Evolutionary conservation across 1,140 invertebrate genomes (phyloP).

Genomic region (Lucilia sericata): DNA sequence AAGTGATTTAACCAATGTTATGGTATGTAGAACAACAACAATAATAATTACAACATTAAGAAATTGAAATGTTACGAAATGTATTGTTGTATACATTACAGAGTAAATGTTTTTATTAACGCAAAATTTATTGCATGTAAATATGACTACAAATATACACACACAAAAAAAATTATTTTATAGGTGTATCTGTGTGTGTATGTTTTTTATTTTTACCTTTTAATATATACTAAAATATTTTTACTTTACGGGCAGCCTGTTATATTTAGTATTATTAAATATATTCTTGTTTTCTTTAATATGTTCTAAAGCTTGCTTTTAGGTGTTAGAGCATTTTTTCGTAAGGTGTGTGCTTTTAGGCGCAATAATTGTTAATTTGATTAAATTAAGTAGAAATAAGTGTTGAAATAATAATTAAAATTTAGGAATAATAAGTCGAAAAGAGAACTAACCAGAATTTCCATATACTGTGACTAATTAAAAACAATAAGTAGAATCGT

Average conservation of each 20-base stretch:
- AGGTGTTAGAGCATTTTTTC: background rate
- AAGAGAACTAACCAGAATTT: no score
- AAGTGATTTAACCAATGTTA: background rate
- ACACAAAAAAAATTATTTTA: background rate
- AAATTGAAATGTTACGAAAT: constrained; percentile 15
- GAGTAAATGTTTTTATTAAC: constrained; percentile 24
- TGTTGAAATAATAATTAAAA: no score
- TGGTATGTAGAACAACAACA: constrained; percentile 1
- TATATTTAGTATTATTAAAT: background rate
- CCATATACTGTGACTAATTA: no score
- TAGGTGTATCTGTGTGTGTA: background rate
- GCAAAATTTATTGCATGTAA: constrained; percentile 24
- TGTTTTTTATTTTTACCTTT: background rate
- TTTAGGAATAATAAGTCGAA: no score
- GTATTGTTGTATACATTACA: background rate
- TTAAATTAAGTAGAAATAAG: background rate
- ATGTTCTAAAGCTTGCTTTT: background rate
- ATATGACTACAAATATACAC: background rate
- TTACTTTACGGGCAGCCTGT: background rate
- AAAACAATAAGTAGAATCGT: no score
- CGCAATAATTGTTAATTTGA: background rate
- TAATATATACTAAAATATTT: background rate
- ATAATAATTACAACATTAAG: background rate
- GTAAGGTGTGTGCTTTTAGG: background rate
- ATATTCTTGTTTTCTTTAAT: background rate